Evolutionary conservation across 1,140 invertebrate genomes (phyloP), one percentile per base, ranked within the genome.

Genomic region (Apis dorsata): DNA sequence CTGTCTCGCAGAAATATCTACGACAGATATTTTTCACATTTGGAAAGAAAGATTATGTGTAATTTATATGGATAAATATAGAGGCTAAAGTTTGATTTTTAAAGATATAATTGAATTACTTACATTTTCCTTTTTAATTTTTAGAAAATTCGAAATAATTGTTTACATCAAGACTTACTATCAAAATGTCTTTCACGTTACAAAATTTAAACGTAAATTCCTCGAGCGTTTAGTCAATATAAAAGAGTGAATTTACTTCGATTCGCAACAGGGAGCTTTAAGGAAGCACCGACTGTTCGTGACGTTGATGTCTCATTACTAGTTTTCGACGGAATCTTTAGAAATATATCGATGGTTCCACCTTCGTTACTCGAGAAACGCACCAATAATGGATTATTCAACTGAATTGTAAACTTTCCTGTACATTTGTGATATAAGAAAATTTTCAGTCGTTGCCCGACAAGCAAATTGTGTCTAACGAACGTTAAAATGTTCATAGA

Each of bases 251-350:
- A 55, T 17, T 1, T 9, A 60, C 15, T 15, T 8, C 13, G 17
- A 44, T 44, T 49, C 17, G 49, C 15, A 53, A 17, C 2, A 17
- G 49, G 55, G 60, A 66, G 9, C 70, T 77, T 77, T 69, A 69
- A 82, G 19, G 19, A 53, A 55, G 17, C 65, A 21, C 5, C 63
- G 44, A 55, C 65, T 77, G 73, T 69, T 82, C 65, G 73, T 82
- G 80, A 82, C 65, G 57, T 69, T 82, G 73, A 77, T 70, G 17
- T 77, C 73, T 77, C 65, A 49, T 82, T 82, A 82, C 49, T 21
- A 19, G 55, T 8, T 82, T 24, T 49, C 73, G 21, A 8, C 10
- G 11, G 53, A 44, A 34, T 57, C 13, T 28, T 24, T 24, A n/a
- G 63, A 53, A 77, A 82, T 82, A 82, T 82, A 62, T 82, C 73